Evolutionary conservation across 1,140 invertebrate species (phyloP).

Genomic region (Ips nitidus): DNA sequence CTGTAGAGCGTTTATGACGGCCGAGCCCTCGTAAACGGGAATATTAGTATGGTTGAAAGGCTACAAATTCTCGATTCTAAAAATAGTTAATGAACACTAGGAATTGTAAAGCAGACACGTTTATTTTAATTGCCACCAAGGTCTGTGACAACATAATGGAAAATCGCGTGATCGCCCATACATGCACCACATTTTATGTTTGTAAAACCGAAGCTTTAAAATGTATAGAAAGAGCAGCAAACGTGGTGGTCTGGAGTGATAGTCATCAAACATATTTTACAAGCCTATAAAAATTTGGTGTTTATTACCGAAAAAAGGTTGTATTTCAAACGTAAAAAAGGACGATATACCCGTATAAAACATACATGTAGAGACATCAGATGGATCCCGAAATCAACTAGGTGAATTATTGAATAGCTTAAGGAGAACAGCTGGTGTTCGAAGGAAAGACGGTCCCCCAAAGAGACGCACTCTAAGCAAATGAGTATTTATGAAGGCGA

Average conservation of each 20-base stretch:
- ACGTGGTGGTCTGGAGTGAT: not conserved
- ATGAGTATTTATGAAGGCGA: conserved; percentile 38
- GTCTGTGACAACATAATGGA: not conserved
- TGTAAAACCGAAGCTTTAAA: conserved; percentile 3
- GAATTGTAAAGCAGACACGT: not conserved
- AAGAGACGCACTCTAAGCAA: conserved; percentile 31
- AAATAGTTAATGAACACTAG: too few species aligned
- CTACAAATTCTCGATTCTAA: too few species aligned
- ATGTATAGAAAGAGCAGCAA: conserved; percentile 8
- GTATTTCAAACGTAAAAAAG: conserved; percentile 24
- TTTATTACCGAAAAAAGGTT: conserved; percentile 26
- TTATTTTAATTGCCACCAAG: not conserved
- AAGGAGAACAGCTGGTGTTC: conserved; percentile 34
- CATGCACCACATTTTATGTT: not conserved
- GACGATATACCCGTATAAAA: conserved; percentile 19
- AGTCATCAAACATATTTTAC: conserved; percentile 17
- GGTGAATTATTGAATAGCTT: conserved; percentile 36
- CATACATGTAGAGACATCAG: conserved; percentile 33
- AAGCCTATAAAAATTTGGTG: conserved; percentile 18
- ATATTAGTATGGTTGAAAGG: too few species aligned
- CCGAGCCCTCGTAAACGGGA: too few species aligned
- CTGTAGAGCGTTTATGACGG: too few species aligned
- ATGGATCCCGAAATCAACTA: conserved; percentile 35
- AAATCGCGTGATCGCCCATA: conserved; percentile 1
- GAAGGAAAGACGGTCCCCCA: conserved; percentile 29